Conservation (phyloP, 1,140 invertebrate species). For the Drosophila bifasciata region DNA sequence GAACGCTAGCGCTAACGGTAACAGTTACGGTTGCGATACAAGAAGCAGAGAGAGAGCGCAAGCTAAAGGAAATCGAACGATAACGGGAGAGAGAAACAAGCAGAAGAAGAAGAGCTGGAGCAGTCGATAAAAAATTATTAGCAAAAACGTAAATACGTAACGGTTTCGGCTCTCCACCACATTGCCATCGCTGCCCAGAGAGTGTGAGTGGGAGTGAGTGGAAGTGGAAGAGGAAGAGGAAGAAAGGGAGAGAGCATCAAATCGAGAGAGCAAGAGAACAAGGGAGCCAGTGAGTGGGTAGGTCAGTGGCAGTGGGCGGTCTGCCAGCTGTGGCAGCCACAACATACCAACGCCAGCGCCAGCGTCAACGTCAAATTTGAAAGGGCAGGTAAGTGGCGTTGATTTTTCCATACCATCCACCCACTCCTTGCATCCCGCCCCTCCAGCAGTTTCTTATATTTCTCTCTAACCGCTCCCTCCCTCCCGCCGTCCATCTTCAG, state of each 20-base stretch:
- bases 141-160: conserved; percentile 80
- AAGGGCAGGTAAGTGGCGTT: conserved; percentile 73
- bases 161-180: conserved; percentile 52
- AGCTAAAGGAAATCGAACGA: conserved; percentile 39
- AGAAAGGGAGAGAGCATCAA: conserved; percentile 18
- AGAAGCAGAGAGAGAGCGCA: background rate
- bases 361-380: conserved; percentile 68
- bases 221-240: too few relatives aligned
- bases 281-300: conserved; percentile 60
- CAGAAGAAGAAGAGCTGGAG: conserved; percentile 1
- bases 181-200: conserved; percentile 16
- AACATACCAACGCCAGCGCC: conserved; percentile 52
- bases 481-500: conserved; percentile 12
- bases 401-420: background rate
- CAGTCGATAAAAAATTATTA: conserved; percentile 75
- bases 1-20: conserved; percentile 12
- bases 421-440: background rate
- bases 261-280: background rate
- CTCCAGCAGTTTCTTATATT: background rate
- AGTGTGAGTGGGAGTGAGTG: conserved; percentile 22
- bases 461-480: too few relatives aligned
- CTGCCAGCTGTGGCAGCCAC: conserved; percentile 62
- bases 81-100: background rate
- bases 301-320: conserved; percentile 78
- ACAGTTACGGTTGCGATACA: too few relatives aligned